Conservation (phyloP, 2,888 invertebrate genomes). For the Hipparchia semele region DNA sequence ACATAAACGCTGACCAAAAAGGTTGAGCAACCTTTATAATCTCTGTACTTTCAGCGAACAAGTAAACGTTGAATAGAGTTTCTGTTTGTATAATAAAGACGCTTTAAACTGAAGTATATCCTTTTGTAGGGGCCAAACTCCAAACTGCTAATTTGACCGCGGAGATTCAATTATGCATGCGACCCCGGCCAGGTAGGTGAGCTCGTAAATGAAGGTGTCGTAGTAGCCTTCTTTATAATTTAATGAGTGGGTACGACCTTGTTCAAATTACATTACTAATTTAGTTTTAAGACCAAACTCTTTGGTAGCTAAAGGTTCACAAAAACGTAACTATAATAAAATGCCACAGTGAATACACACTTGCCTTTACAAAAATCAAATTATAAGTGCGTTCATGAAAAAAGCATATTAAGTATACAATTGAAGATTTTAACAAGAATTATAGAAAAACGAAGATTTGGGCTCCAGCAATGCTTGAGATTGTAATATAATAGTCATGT, state of each 20-base stretch:
- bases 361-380: too few species aligned
- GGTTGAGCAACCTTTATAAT: slow-evolving; percentile 47
- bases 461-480: too few species aligned
- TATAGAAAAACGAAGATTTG: too few species aligned
- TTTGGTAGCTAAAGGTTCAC: background rate
- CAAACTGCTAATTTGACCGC: slow-evolving; percentile 79
- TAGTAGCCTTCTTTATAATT: slow-evolving; percentile 79
- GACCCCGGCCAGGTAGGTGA: slow-evolving; percentile 53
- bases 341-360: too few species aligned
- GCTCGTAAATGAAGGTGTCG: slow-evolving; percentile 75
- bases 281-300: background rate
- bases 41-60: slow-evolving; percentile 50
- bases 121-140: slow-evolving; percentile 65
- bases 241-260: slow-evolving; percentile 57
- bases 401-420: too few species aligned
- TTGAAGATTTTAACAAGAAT: too few species aligned
- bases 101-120: slow-evolving; percentile 69
- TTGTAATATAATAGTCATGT: too few species aligned
- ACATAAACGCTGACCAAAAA: too few species aligned
- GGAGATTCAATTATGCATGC: slow-evolving; percentile 82
- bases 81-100: slow-evolving; percentile 76
- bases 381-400: too few species aligned
- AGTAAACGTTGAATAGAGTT: slow-evolving; percentile 69
- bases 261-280: slow-evolving; percentile 18
- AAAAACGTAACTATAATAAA: too few species aligned